Percentiles rank a stretch among this genome's conserved stretches.
Evolutionary conservation across 2,113 vertebrate genomes (phyloP).

Genomic region (Cyanoderma ruficeps): DNA sequence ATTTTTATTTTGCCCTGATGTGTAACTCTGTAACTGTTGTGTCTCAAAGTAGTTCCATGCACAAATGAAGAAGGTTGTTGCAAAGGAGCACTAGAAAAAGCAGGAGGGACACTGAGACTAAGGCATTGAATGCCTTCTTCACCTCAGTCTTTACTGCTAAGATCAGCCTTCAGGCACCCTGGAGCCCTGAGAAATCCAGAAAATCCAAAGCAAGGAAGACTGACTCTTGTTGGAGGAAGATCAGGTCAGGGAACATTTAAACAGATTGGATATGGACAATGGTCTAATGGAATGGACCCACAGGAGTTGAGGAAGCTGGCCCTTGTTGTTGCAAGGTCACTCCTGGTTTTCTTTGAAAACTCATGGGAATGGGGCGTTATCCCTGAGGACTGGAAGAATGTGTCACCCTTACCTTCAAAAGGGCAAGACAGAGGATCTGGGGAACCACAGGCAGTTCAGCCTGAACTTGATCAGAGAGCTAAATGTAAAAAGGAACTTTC

Average conservation of each 20-base stretch:
- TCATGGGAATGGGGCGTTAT: accelerated
- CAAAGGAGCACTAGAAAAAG: neutral
- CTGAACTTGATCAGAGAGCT: neutral
- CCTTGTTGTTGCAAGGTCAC: neutral
- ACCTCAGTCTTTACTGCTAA: neutral
- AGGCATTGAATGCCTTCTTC: neutral
- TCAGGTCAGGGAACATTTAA: neutral
- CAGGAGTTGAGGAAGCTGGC: neutral
- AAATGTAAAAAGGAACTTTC: neutral
- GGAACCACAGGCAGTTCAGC: neutral
- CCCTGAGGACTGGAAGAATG: neutral
- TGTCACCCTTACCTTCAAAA: neutral
- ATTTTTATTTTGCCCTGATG: neutral
- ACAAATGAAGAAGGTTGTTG: neutral
- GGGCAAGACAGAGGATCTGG: neutral
- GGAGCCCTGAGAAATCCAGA: neutral
- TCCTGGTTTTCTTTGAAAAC: neutral
- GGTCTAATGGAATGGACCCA: neutral
- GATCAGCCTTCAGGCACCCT: neutral
- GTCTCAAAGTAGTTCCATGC: neutral
- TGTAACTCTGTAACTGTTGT: neutral
- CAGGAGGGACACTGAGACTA: neutral
- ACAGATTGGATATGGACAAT: neutral
- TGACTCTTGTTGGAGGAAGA: neutral
- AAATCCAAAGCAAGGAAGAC: neutral